Evolutionary conservation across 2,797 vertebrate genomes (phyloP).

Genomic region (Ctenopoma kingsleyae): DNA sequence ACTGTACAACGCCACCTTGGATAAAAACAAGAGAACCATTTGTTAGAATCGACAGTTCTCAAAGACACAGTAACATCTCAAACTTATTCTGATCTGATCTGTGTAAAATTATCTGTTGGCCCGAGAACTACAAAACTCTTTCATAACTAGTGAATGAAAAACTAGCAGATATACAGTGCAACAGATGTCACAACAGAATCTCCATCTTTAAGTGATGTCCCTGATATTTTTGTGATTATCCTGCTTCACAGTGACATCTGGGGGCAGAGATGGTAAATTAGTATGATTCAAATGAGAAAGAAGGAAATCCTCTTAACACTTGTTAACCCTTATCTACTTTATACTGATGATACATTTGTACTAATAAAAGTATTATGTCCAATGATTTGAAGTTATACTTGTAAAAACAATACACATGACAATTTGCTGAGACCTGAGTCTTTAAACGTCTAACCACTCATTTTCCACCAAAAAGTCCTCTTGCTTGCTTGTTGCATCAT

Average conservation of each 20-base stretch:
- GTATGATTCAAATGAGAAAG: neutral
- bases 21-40: neutral
- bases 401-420: neutral
- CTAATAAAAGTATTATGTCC: no score
- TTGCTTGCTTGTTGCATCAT: neutral
- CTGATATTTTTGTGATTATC: neutral
- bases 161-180: no score
- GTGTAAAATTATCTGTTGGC: neutral
- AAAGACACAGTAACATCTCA: neutral
- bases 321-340: neutral
- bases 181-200: neutral
- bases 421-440: no score
- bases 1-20: conserved; percentile 93
- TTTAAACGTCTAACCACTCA: no score
- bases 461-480: neutral
- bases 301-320: neutral
- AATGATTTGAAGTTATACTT: neutral
- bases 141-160: no score
- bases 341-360: no score
- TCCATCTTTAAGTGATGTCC: neutral
- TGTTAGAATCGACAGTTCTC: neutral
- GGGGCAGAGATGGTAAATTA: neutral
- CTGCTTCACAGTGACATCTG: conserved; percentile 30
- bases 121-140: no score
- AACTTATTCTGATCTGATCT: neutral